Base-by-base conservation (phyloP, 2,888 invertebrate species). In the Buathra laborator region DNA sequence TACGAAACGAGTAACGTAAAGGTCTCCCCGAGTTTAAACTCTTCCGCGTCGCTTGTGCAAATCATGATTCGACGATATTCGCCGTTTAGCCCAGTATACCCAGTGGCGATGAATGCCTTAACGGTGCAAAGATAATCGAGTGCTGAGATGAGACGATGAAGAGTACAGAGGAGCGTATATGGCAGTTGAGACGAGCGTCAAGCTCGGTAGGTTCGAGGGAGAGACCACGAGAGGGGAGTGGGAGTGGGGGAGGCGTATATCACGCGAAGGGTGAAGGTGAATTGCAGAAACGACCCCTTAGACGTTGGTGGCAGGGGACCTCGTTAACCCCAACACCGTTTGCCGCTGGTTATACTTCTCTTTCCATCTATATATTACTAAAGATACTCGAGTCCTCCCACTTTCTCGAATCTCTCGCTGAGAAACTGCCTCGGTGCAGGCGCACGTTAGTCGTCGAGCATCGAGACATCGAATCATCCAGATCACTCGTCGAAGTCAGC, bases 91-190 rank as follows among this genome's bases (percentile, higher is more conserved):
- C 81, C 77, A 71, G 12, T 48, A 14, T 66, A 81, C 76, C 66
- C 86, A 56, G 86, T 81, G 77, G 86, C 91, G 89, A 90, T 90
- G 91, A 92, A 92, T 90, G 92, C 91, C 90, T 91, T 90, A 92
- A 93, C 91, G 91, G 90, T 90, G 89, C 90, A 86, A 88, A 91
- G 92, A 93, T 93, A 92, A 93, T 92, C 92, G 91, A 89, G 90
- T 90, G 89, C 90, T 88, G 88, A 37, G 68, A 71, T 67, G 85
- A 79, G 79, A 74, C 51, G 29, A 66, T 59, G 71, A 72, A 24
- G 53, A 81, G 43, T 68, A 14, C 46, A 70, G 59, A 43, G 44
- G 66, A 16, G 70, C 62, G 29, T 48, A 62, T 32, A 75, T 10
- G 4, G 32, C 59, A 56, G 82, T 48, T 32, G 75, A 79, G 82